Conservation (phyloP, 2,888 invertebrate genomes). For the Orchestes rusci region DNA sequence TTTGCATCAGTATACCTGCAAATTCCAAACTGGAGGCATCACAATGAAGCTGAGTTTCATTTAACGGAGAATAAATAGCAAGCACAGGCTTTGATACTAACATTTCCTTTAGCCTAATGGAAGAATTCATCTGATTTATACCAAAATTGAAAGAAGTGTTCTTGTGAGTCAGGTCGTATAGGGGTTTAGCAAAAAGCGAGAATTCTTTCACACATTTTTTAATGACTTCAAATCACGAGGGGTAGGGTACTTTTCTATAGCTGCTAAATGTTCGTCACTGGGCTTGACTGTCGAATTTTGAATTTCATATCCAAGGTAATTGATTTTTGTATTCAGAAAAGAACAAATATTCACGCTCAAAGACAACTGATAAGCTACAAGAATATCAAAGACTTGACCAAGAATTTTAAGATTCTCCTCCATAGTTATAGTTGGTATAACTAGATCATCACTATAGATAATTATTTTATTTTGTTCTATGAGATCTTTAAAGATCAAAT, state of each 20-base stretch:
- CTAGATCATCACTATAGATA: neutral
- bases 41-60: neutral
- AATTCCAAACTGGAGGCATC: neutral
- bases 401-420: neutral
- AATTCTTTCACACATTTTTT: neutral
- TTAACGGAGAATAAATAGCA: neutral
- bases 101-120: neutral
- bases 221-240: neutral
- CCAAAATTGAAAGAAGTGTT: neutral
- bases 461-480: neutral
- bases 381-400: too few relatives aligned
- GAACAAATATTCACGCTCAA: neutral
- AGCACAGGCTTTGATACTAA: rapidly evolving
- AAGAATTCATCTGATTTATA: neutral
- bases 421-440: neutral
- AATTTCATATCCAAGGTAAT: neutral
- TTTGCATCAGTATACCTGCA: slow-evolving; percentile 6
- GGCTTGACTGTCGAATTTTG: neutral
- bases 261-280: neutral
- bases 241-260: neutral
- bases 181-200: neutral
- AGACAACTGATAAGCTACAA: neutral
- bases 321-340: neutral
- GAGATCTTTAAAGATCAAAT: neutral
- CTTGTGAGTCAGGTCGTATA: neutral